Percentiles rank a stretch among this genome's conserved stretches.
Evolutionary conservation across 2,113 vertebrate species (phyloP).

Genomic region (Proteles cristata): DNA sequence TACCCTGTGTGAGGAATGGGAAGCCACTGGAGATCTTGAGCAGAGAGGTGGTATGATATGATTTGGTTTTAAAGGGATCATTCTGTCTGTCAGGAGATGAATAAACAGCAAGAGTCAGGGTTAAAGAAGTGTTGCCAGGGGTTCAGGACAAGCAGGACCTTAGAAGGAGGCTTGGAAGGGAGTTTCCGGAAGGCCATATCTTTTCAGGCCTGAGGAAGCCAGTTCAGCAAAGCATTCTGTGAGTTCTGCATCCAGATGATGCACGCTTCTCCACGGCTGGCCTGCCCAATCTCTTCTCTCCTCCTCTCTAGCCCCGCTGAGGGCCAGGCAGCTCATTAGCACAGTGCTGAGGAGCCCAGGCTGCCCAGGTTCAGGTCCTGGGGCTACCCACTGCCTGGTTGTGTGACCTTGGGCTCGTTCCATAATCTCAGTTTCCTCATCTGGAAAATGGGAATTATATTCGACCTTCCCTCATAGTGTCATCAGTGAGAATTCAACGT

Average conservation of each 20-base stretch:
- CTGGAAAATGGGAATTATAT: not conserved
- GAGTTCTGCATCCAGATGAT: not conserved
- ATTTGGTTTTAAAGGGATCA: constrained; percentile 1
- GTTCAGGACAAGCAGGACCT: not conserved
- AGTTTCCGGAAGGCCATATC: not conserved
- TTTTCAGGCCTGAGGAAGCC: not conserved
- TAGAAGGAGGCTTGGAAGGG: not conserved
- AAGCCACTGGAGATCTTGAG: not conserved
- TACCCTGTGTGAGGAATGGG: not conserved
- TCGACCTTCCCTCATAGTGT: too few species aligned
- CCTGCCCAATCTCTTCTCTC: not conserved
- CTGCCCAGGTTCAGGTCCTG: not conserved
- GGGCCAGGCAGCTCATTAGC: not conserved
- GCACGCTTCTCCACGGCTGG: not conserved
- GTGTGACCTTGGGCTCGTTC: not conserved
- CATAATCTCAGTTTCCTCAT: not conserved
- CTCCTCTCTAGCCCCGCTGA: not conserved
- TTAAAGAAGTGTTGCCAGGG: not conserved
- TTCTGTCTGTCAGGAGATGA: not conserved
- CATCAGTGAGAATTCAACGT: not conserved
- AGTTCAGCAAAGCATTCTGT: not conserved
- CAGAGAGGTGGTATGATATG: not conserved
- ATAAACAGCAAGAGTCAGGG: not conserved
- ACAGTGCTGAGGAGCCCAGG: not conserved
- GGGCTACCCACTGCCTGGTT: not conserved